Conservation (phyloP, 2,113 vertebrate genomes). For the Brienomyrus brachyistius region DNA sequence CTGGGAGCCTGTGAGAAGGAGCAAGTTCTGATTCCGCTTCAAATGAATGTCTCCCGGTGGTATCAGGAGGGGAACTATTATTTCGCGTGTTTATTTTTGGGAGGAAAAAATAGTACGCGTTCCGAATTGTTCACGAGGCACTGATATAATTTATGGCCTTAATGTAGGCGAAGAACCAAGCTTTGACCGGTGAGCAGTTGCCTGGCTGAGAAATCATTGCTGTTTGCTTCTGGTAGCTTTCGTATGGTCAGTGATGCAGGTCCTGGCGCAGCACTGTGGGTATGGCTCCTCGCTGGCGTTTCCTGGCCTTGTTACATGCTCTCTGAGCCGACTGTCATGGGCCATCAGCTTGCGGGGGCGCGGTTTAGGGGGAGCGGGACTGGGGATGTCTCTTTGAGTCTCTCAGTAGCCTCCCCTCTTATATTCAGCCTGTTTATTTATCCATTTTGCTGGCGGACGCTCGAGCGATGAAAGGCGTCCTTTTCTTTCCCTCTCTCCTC, state of each 20-base stretch:
- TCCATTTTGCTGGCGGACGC: neutral
- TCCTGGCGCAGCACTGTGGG: neutral
- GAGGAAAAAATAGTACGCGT: neutral
- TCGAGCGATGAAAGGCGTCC: slow-evolving; percentile 27
- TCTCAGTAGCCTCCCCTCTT: neutral
- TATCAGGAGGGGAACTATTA: neutral
- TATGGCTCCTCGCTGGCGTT: neutral
- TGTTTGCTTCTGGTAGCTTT: neutral
- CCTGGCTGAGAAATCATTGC: neutral
- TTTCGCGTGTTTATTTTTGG: neutral
- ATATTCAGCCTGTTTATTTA: neutral
- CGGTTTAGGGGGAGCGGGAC: neutral
- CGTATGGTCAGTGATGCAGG: neutral
- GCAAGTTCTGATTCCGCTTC: neutral
- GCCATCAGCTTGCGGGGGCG: neutral
- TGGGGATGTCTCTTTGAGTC: neutral
- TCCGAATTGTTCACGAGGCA: neutral
- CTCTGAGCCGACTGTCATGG: slow-evolving; percentile 13
- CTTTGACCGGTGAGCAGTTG: neutral
- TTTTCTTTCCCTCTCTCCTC: slow-evolving; percentile 32
- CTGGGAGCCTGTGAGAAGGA: neutral
- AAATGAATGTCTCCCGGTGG: neutral
- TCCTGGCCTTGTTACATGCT: neutral
- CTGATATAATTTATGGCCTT: neutral
- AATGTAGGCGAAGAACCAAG: neutral